Conservation (phyloP, 37 sponge, comb jelly and placozoan genomes). For the Mnemiopsis leidyi region DNA sequence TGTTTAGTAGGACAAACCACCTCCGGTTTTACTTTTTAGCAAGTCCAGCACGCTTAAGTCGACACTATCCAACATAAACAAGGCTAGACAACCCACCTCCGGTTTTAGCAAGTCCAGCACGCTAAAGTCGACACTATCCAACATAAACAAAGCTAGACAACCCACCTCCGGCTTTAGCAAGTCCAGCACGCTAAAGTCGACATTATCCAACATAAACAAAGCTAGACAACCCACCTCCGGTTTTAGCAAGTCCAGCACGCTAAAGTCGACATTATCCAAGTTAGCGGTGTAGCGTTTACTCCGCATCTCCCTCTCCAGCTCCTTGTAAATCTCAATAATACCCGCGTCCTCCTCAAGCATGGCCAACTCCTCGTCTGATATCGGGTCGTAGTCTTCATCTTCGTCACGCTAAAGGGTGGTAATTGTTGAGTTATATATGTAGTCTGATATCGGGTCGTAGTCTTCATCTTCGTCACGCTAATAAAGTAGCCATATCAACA, state of each 20-base stretch:
- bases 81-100: neutral
- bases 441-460: slow-evolving; percentile 62
- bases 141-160: too few relatives aligned
- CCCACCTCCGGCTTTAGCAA: slow-evolving; percentile 18
- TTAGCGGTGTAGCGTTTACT: slow-evolving; percentile 56
- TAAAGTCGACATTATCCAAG: neutral
- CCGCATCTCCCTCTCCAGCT: slow-evolving; percentile 38
- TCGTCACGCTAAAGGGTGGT: slow-evolving; percentile 4
- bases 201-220: too few relatives aligned
- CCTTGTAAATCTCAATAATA: slow-evolving; percentile 33
- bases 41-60: neutral
- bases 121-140: neutral
- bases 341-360: slow-evolving; percentile 62
- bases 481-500: too few relatives aligned
- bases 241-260: neutral
- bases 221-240: neutral
- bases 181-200: neutral
- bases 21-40: too few relatives aligned
- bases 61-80: neutral
- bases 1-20: too few relatives aligned
- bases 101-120: neutral
- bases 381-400: slow-evolving; percentile 62
- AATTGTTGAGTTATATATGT: too few relatives aligned
- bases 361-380: slow-evolving; percentile 63
- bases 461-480: slow-evolving; percentile 55